Percentiles rank a stretch among this genome's conserved stretches.
These are phyloP conservation scores for Synchiropus splendidus DNA, from an alignment of 2,113 vertebrate species.

Conservation along the genomic window DNA sequence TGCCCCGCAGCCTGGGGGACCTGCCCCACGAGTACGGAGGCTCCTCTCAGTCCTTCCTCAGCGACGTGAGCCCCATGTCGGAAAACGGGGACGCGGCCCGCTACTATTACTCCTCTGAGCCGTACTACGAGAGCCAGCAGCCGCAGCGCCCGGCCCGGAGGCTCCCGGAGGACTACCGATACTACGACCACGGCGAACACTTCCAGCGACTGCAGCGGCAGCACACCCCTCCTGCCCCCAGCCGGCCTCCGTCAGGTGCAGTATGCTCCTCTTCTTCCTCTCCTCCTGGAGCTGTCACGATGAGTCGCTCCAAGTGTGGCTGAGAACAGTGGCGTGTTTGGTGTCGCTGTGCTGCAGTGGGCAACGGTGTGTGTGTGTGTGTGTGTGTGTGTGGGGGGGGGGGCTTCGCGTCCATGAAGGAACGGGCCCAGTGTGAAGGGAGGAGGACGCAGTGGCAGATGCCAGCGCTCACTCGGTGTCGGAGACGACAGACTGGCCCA, in stretches of 20 bases:
- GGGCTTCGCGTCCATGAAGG: no score
- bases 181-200: conserved; percentile 81
- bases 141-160: conserved; percentile 49
- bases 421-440: no score
- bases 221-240: conserved; percentile 72
- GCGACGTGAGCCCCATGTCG: conserved; percentile 68
- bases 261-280: no score
- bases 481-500: no score
- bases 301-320: no score
- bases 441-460: no score
- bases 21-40: conserved; percentile 82
- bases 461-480: no score
- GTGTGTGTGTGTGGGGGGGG: no score
- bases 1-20: conserved; percentile 77
- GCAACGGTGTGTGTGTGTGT: no score
- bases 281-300: no score
- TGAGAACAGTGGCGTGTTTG: no score
- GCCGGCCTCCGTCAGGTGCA: conserved; percentile 81
- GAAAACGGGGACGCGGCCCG: conserved; percentile 84
- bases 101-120: conserved; percentile 75
- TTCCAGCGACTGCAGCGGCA: conserved; percentile 75
- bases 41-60: conserved; percentile 81
- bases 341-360: no score
- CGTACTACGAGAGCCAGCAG: conserved; percentile 77
- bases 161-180: conserved; percentile 82